phyloP scores from a whole-genome alignment of 2,888 invertebrate species.

The Sclerodermus sp. region DNA sequence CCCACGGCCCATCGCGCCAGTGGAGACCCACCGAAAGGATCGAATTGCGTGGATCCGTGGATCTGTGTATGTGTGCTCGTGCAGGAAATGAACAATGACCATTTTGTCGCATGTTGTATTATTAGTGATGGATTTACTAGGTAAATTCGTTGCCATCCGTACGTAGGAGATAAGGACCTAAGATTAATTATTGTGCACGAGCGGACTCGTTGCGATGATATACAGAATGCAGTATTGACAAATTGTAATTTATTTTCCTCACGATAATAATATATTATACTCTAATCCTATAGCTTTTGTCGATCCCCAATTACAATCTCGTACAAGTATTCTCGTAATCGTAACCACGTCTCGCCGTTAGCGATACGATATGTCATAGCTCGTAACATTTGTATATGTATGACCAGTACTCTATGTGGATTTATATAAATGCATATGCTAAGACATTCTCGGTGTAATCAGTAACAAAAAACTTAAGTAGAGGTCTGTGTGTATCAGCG shows the following conservation, averaged over 20 bases:
- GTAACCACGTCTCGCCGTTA: constrained; percentile 41
- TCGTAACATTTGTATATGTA: constrained; percentile 54
- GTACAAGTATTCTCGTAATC: constrained; percentile 29
- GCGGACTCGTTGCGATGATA: constrained; percentile 43
- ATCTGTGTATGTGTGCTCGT: too few relatives aligned
- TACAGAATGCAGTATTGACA: constrained; percentile 54
- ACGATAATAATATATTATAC: constrained; percentile 35
- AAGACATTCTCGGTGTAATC: constrained; percentile 33
- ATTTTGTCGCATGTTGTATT: not conserved
- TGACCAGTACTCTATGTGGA: constrained; percentile 54
- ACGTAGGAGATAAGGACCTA: constrained; percentile 30
- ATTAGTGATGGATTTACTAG: constrained; percentile 11
- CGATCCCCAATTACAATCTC: constrained; percentile 19
- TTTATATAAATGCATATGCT: constrained; percentile 55
- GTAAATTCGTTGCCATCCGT: constrained; percentile 26
- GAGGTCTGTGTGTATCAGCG: not conserved
- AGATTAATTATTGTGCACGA: constrained; percentile 33
- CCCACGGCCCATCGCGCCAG: too few relatives aligned
- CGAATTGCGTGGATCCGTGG: too few relatives aligned
- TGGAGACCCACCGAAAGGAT: too few relatives aligned
- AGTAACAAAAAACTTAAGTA: too few relatives aligned
- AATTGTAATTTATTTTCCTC: constrained; percentile 55
- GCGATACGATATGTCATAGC: constrained; percentile 46
- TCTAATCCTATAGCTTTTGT: constrained; percentile 28
- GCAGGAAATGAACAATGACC: too few relatives aligned